These are phyloP conservation scores for Oceanites oceanicus DNA, from an alignment of 2,113 vertebrate species.

Conservation along the genomic window DNA sequence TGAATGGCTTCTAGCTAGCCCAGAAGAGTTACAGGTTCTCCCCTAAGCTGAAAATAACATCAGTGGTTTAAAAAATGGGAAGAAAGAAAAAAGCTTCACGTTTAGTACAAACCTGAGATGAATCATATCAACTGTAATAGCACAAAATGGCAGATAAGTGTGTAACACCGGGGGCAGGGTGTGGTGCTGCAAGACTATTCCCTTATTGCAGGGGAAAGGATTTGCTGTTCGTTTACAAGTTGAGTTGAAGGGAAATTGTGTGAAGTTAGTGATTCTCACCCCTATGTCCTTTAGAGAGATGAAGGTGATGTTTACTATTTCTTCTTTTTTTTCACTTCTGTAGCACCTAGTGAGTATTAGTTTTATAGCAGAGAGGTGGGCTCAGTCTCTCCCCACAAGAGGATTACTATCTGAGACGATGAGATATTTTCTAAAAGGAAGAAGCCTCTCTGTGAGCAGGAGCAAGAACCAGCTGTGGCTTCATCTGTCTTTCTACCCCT, in stretches of 20 bases:
- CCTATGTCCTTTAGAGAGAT: not conserved
- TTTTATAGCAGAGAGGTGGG: not conserved
- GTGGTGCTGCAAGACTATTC: not conserved
- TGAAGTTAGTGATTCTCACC: not conserved
- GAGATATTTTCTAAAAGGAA: not conserved
- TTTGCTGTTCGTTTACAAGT: not conserved
- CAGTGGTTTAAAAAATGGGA: not conserved
- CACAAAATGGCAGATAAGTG: not conserved
- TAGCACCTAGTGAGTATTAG: not conserved
- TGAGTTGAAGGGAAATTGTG: not conserved
- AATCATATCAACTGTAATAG: not conserved
- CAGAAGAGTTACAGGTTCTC: not conserved
- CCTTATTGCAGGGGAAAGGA: not conserved
- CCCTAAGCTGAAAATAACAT: not conserved
- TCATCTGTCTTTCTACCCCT: not conserved
- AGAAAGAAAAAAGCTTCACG: not conserved
- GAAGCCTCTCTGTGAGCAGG: not conserved
- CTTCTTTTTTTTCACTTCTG: not conserved
- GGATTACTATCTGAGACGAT: not conserved
- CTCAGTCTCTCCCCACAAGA: not conserved
- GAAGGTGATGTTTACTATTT: not conserved
- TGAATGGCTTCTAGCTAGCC: not conserved
- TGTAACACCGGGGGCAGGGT: not conserved
- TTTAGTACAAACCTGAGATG: not conserved
- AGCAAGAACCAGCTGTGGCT: not conserved